Conservation (phyloP, 2,113 vertebrate genomes). For the Hippoglossus stenolepis region DNA sequence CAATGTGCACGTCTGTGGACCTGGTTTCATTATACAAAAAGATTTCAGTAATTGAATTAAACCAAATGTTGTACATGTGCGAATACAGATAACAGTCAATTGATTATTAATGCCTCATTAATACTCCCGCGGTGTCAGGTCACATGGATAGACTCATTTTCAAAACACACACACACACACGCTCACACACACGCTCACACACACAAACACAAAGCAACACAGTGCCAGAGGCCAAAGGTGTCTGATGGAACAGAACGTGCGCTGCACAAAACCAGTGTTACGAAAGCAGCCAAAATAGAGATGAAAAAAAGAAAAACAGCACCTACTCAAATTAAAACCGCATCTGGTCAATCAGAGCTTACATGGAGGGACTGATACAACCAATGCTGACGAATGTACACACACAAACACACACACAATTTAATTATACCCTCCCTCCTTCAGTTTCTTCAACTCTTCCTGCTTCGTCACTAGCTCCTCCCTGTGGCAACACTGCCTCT, state of each 20-base stretch:
- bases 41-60: constrained; percentile 67
- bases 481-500: constrained; percentile 21
- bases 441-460: constrained; percentile 29
- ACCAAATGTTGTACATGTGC: constrained; percentile 56
- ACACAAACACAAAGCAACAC: constrained; percentile 58
- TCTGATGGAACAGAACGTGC: constrained; percentile 64
- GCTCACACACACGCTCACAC: constrained; percentile 55
- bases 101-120: constrained; percentile 83
- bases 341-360: constrained; percentile 57
- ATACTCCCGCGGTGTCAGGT: constrained; percentile 68
- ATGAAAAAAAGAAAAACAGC: constrained; percentile 45
- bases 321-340: constrained; percentile 60
- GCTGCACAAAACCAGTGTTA: constrained; percentile 61
- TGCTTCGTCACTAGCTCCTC: constrained; percentile 29
- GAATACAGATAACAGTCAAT: constrained; percentile 76
- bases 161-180: constrained; percentile 46
- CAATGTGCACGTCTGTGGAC: constrained; percentile 16
- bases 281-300: constrained; percentile 67
- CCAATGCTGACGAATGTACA: constrained; percentile 32
- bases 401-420: not conserved
- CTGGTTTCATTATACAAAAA: constrained; percentile 47
- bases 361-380: constrained; percentile 29
- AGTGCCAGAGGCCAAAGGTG: constrained; percentile 70
- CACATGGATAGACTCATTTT: constrained; percentile 66
- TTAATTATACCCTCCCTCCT: not conserved